Base-by-base conservation (phyloP, 2,888 invertebrate genomes). In the Acleris cristana region DNA sequence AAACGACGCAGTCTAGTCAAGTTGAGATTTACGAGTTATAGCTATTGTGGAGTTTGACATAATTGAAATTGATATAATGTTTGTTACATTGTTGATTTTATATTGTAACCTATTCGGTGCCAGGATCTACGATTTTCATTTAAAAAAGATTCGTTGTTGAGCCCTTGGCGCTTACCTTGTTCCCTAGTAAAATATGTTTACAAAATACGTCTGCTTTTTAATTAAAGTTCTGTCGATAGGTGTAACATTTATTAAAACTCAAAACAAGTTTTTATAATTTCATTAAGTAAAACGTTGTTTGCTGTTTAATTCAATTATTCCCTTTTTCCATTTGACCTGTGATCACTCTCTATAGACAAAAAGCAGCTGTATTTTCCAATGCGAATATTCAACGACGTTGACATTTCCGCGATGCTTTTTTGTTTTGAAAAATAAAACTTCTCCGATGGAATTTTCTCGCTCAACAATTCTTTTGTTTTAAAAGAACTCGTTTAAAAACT, bases 1-100 rank as follows among this genome's bases (percentile, higher is more conserved):
- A 65, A 69, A 65, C 48, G n/a, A 19, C 44, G 52, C 69, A 65
- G 69, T 65, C 69, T 65, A 65, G 69, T 69, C 69, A 48, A 62
- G 69, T 69, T 65, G 57, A 49, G 65, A 61, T 65, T 69, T 69
- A 65, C 62, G 34, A 49, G 7, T 48, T 21, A 53, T 23, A 26
- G 48, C 62, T 63, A 53, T 57, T 40, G 57, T 58, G 54, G 49
- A 67, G 52, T 23, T 58, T 49, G 23, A 54, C 52, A 49, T 67
- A 67, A 67, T 67, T 63, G 62, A 67, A 54, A 63, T 53, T 19
- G 59, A 34, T 53, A 30, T 60, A 14, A 53, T 26, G 10, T 62
- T 4, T 40, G 66, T 53, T 56, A 53, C 62, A 54, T 57, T 61
- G 65, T 61, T 64, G 56, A 34, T 14, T 30, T 56, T 56, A 57